Percentiles rank a stretch among this genome's conserved stretches.
Evolutionary conservation across 2,888 invertebrate species (phyloP).

Genomic region (Phania funesta): DNA sequence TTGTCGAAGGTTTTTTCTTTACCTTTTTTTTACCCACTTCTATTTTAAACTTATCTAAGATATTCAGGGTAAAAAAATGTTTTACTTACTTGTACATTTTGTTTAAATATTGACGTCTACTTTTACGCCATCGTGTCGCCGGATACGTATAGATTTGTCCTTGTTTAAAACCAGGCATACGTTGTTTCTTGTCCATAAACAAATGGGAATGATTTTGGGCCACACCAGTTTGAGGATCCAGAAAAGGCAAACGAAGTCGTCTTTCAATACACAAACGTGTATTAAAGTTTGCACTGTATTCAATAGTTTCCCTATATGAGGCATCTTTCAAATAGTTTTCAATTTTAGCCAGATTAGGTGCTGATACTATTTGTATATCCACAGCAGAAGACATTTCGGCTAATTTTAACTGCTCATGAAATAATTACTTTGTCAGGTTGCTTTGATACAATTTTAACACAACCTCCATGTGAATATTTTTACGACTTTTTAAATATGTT

Average conservation of each 20-base stretch:
- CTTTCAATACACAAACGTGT: constrained; percentile 94
- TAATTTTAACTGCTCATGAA: neutral
- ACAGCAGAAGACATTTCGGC: constrained; percentile 78
- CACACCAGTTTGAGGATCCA: constrained; percentile 98
- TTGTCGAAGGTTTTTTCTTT: too few species aligned
- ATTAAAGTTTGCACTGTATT: constrained; percentile 96
- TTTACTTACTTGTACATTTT: constrained; percentile 79
- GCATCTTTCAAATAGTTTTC: constrained; percentile 93
- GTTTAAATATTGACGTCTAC: constrained; percentile 90
- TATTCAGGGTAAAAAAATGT: too few species aligned
- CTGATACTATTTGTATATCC: constrained; percentile 85
- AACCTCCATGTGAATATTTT: constrained; percentile 1
- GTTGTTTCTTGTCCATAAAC: constrained; percentile 92
- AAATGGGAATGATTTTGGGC: constrained; percentile 96
- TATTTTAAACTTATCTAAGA: too few species aligned
- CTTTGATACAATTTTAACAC: neutral
- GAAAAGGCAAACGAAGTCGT: constrained; percentile 94
- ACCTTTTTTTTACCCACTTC: too few species aligned
- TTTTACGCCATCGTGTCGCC: constrained; percentile 93
- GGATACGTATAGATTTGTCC: constrained; percentile 98
- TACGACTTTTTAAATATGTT: too few species aligned
- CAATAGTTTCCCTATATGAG: constrained; percentile 94
- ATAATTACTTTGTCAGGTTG: neutral
- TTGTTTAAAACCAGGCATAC: constrained; percentile 92
- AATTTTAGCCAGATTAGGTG: constrained; percentile 86